Evolutionary conservation across 1,140 invertebrate genomes (phyloP), one percentile per base, ranked within the genome.

Genomic region (Rhagoletis pomonella): DNA sequence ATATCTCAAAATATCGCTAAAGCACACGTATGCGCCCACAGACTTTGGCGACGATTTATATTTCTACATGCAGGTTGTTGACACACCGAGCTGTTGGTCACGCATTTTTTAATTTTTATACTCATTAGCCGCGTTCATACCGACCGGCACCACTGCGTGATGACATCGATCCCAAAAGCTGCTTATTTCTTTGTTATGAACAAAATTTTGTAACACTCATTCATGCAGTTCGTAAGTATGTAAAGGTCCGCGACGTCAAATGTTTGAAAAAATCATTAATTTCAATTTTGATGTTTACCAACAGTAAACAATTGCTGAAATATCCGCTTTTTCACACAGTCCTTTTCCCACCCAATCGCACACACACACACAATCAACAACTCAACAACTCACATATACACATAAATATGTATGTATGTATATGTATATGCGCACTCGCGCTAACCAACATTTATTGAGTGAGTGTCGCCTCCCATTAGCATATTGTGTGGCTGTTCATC

Each of bases 261-360:
- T 73, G 9, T 17, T 47, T 69, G 42, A 17, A 29, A 42, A 69
- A 69, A 73, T 47, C 42, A 73, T 73, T 73, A 73, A 73, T 73
- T 73, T 73, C 12, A 73, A 73, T 73, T 73, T 73, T 47, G 42
- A 47, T 73, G 42, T 47, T 1, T 47, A 7, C 42, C 50, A 55
- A 55, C 5, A 5, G 50, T 9, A 55, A 55, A 4, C 50, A 9
- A 6, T 55, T 55, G 50, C 50, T 6, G 50, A 55, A 55, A 55
- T 55, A 55, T 9, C 50, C 4, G 9, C 4, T 6, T 55, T 55
- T 55, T 55, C 9, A 9, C 50, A 62, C 1, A 14, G 12, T 62
- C 64, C 39, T 67, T 7, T 39, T 3, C 29, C 64, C 64, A 39
- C 9, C 2, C 50, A 55, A 55, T 7, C 50, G 10, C 50, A 4